Base-by-base conservation (phyloP, 2,113 vertebrate species). In the Etheostoma spectabile region DNA sequence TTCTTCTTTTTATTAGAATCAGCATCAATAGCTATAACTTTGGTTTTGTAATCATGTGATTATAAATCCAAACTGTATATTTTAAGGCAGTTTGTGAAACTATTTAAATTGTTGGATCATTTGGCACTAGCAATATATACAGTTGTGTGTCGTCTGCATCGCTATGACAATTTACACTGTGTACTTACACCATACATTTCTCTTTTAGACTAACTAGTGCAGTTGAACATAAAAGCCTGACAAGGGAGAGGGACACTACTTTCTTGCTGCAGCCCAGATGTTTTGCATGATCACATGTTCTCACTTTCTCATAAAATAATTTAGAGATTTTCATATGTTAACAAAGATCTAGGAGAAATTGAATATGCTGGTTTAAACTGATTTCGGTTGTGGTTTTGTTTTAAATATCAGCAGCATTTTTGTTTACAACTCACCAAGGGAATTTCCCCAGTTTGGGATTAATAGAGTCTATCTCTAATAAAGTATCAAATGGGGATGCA, bases 241-340 rank as follows among this genome's bases (percentile, higher is more conserved):
- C 6, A 14, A 2, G 30, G 65, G 8, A 69, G n/a, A 49, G 19
- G 33, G n/a, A 33, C 7, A 35, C 11, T 3, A 42, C 38, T 10
- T 42, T n/a, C 5, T 52, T 21, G 15, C 14, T 8, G 30, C 10
- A 30, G 5, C 8, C 30, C 2, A 13, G n/a, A 61, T 55, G 33
- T 30, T 10, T 14, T 45, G 21, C 19, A n/a, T 55, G 6, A 63
- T 24, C 55, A 19, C 0, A 38, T 27, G 5, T 15, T 21, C 11
- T 49, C 11, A 51, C 21, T 59, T 61, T 55, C 62, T 46, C 10
- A 57, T 67, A 33, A 66, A 80, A 46, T 1, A 49, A 5, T 73
- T 56, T 22, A 22, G 35, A 13, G 21, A 51, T 42, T 8, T 35
- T 42, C 16, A 15, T 35, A 35, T 42, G 35, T 68, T 42, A 53